Percentiles rank a stretch among this genome's conserved stretches.
phyloP scores from a whole-genome alignment of 2,113 vertebrate genomes.

The Dasyurus viverrinus region DNA sequence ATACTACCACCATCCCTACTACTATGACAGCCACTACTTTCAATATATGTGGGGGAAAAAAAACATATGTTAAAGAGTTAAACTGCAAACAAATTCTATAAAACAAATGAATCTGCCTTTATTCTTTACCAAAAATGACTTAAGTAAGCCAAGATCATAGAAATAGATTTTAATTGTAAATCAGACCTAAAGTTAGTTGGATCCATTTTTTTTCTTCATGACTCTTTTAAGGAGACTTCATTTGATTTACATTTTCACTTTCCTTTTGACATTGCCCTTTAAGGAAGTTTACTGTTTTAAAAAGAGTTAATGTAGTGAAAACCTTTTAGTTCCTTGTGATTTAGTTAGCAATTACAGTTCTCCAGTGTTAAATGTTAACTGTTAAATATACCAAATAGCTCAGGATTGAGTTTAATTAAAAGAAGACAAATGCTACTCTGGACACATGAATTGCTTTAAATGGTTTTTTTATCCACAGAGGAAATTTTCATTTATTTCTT shows the following conservation, averaged over 20 bases:
- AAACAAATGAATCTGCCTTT: neutral
- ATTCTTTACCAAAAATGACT: neutral
- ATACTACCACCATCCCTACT: neutral
- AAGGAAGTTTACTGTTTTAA: neutral
- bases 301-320: conserved; percentile 5
- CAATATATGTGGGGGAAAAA: neutral
- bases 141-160: neutral
- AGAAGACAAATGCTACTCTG: neutral
- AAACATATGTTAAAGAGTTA: neutral
- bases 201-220: neutral
- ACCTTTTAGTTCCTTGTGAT: conserved; percentile 1
- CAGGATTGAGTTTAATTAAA: neutral
- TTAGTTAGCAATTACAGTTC: neutral
- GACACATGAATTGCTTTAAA: neutral
- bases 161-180: neutral
- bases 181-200: neutral
- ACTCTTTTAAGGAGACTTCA: neutral
- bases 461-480: neutral
- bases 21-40: neutral
- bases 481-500: neutral
- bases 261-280: neutral
- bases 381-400: conserved; percentile 3
- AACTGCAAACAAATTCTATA: neutral
- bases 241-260: neutral
- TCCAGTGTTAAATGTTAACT: neutral